Conservation (phyloP, 1,140 invertebrate genomes). For the Cydia pomonella region DNA sequence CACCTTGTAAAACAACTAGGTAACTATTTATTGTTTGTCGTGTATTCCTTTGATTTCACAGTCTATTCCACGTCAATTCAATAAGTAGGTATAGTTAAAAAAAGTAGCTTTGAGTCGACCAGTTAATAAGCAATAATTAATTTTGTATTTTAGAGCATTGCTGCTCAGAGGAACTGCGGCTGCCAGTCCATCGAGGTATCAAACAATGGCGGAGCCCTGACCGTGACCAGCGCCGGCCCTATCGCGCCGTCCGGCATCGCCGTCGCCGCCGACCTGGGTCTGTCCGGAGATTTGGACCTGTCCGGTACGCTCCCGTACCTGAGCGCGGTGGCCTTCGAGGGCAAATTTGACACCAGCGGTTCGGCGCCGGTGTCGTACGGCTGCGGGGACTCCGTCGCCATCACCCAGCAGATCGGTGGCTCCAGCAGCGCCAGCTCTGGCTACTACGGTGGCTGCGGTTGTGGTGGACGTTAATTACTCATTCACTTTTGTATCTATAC, state of each 20-base stretch:
- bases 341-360: constrained; percentile 22
- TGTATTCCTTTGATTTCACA: too few species aligned
- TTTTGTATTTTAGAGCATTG: background rate
- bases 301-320: constrained; percentile 38
- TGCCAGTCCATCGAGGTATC: background rate
- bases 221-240: constrained; percentile 40
- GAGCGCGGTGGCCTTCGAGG: constrained; percentile 25
- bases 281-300: constrained; percentile 48
- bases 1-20: too few species aligned
- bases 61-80: too few species aligned
- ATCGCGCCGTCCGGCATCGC: constrained; percentile 48
- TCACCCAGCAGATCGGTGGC: constrained; percentile 1
- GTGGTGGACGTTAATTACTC: background rate
- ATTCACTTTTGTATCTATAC: background rate
- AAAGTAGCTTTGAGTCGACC: too few species aligned
- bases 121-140: too few species aligned
- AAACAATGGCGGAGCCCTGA: constrained; percentile 41
- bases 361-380: constrained; percentile 27
- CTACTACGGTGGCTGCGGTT: background rate
- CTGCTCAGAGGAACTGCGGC: background rate
- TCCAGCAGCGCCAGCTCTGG: constrained; percentile 6
- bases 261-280: constrained; percentile 50
- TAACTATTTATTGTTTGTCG: too few species aligned
- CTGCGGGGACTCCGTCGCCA: constrained; percentile 35
- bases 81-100: too few species aligned